These are phyloP conservation scores for Chroicocephalus ridibundus DNA, from an alignment of 2,113 vertebrate genomes.

Conservation along the genomic window DNA sequence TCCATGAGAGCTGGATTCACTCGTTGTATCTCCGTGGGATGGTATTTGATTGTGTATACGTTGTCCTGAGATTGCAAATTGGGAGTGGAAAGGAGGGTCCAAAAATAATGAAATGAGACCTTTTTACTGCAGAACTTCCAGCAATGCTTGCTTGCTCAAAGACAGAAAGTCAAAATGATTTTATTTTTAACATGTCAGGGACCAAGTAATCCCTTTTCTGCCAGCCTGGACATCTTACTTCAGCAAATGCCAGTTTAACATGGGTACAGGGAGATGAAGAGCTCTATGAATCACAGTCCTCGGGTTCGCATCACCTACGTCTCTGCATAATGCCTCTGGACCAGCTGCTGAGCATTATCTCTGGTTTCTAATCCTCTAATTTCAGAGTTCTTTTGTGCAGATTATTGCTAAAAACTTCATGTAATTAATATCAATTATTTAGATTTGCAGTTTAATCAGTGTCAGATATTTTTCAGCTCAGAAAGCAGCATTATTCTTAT, in stretches of 20 bases:
- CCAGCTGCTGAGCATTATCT: conserved; percentile 45
- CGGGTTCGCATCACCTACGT: neutral
- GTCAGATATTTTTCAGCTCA: conserved; percentile 56
- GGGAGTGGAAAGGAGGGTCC: neutral
- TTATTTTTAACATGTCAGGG: neutral
- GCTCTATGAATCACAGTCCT: neutral
- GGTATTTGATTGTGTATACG: neutral
- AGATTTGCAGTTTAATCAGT: conserved; percentile 63
- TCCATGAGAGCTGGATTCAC: neutral
- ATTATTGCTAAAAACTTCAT: conserved; percentile 64
- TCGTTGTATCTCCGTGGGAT: neutral
- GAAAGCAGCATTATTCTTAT: conserved; percentile 50
- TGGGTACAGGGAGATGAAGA: neutral
- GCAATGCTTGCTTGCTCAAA: neutral
- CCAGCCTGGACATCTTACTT: neutral
- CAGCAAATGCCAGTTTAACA: neutral
- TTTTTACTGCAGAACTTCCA: neutral
- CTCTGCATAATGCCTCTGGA: neutral
- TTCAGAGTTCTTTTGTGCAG: conserved; percentile 57
- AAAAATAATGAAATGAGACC: neutral
- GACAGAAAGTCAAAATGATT: neutral
- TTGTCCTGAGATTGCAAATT: neutral
- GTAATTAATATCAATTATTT: conserved; percentile 74
- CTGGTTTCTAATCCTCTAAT: conserved; percentile 62
- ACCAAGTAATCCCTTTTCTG: neutral